Evolutionary conservation across 2,113 vertebrate species (phyloP).

Genomic region (Trichechus manatus): DNA sequence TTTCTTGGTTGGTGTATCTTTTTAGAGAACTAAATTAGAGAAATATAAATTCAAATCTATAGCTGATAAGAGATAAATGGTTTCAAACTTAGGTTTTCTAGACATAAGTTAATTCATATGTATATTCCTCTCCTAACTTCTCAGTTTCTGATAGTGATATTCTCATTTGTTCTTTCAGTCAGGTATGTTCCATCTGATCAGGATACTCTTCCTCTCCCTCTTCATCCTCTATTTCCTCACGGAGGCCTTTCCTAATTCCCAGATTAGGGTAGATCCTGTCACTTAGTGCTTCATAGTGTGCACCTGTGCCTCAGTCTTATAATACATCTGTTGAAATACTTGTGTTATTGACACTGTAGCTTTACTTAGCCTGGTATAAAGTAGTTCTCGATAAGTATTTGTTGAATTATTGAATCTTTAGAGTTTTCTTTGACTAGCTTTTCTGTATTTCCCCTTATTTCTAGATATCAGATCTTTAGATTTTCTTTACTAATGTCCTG

Average conservation of each 20-base stretch:
- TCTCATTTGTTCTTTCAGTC: background rate
- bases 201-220: background rate
- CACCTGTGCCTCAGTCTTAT: background rate
- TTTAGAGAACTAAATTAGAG: constrained; percentile 37
- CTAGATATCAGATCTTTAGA: constrained; percentile 30
- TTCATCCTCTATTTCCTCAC: background rate
- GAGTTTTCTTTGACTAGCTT: constrained; percentile 12
- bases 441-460: background rate
- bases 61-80: background rate
- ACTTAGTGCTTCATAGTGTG: background rate
- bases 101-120: constrained; percentile 25
- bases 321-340: background rate
- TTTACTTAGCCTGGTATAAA: constrained; percentile 1
- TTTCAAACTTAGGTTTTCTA: constrained; percentile 31
- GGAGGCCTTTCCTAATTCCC: background rate
- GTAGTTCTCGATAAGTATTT: background rate
- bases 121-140: background rate
- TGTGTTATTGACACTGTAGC: background rate
- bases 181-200: background rate
- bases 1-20: constrained; percentile 32
- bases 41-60: constrained; percentile 27
- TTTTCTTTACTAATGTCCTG: background rate
- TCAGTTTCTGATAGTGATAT: background rate
- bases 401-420: constrained; percentile 41
- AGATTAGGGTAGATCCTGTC: background rate